These are phyloP conservation scores for Asarcornis scutulata DNA, from an alignment of 2,113 vertebrate species.

Conservation along the genomic window DNA sequence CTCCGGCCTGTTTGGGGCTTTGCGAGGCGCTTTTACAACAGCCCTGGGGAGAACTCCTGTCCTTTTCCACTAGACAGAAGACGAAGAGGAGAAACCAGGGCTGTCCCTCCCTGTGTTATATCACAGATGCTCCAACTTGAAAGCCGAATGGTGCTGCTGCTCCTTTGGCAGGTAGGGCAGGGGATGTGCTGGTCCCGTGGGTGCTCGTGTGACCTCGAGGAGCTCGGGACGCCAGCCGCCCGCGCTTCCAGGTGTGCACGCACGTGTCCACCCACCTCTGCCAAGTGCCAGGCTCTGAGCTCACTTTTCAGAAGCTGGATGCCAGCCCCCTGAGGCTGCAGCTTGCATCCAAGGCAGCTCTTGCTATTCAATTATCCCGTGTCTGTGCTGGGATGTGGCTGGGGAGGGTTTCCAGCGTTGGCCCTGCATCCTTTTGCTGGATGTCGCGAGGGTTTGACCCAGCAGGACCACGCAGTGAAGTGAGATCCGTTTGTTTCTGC, in stretches of 20 bases:
- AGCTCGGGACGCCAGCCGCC: not conserved
- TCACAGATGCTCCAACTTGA: not conserved
- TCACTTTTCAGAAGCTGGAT: not conserved
- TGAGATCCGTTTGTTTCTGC: not conserved
- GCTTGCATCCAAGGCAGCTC: not conserved
- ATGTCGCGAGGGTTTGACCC: not conserved
- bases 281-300: not conserved
- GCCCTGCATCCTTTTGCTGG: not conserved
- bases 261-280: not conserved
- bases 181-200: rapidly evolving
- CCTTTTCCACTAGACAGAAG: not conserved
- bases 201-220: not conserved
- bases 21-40: not conserved
- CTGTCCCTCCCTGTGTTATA: not conserved
- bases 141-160: not conserved
- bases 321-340: not conserved
- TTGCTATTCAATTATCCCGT: not conserved
- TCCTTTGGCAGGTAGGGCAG: not conserved
- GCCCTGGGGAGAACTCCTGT: not conserved
- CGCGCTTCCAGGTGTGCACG: not conserved
- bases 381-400: not conserved
- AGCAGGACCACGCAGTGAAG: not conserved
- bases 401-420: not conserved
- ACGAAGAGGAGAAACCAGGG: not conserved
- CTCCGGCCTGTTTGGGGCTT: not conserved